These are phyloP conservation scores for Zaprionus lineosus DNA, from an alignment of 2,888 invertebrate species.

Conservation along the genomic window DNA sequence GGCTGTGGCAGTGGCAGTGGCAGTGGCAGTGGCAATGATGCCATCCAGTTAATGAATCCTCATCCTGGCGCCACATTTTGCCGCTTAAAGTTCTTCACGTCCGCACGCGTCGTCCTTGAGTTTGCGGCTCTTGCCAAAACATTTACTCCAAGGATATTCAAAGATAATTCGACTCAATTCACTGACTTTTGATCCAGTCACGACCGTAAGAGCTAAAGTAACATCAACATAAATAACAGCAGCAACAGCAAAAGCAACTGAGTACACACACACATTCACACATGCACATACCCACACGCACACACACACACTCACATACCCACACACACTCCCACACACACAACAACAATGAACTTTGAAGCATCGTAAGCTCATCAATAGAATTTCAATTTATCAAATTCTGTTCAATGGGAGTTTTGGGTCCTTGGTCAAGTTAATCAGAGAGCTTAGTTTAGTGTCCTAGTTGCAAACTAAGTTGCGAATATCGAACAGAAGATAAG, in stretches of 20 bases:
- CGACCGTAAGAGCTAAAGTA: constrained; percentile 15
- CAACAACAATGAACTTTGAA: constrained; percentile 26
- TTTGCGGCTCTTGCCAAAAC: constrained; percentile 56
- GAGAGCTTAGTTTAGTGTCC: no score
- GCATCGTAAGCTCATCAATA: constrained; percentile 20
- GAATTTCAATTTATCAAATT: constrained; percentile 38
- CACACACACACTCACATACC: no score
- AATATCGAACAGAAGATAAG: no score
- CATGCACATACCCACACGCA: no score
- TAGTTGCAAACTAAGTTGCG: no score
- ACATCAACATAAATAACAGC: background rate
- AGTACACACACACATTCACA: no score
- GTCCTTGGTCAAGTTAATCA: background rate
- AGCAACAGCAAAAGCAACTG: constrained; percentile 2
- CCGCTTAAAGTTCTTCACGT: constrained; percentile 33
- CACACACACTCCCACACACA: no score
- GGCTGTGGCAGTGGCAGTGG: no score
- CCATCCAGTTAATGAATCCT: constrained; percentile 68
- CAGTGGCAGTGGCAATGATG: no score
- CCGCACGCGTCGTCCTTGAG: constrained; percentile 20
- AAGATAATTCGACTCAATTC: constrained; percentile 68
- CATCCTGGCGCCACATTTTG: constrained; percentile 51
- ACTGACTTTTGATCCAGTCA: constrained; percentile 60
- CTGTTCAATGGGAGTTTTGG: background rate
- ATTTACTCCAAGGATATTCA: constrained; percentile 57